Evolutionary conservation across 2,113 vertebrate genomes (phyloP).

Genomic region (Orthonyx spaldingii): DNA sequence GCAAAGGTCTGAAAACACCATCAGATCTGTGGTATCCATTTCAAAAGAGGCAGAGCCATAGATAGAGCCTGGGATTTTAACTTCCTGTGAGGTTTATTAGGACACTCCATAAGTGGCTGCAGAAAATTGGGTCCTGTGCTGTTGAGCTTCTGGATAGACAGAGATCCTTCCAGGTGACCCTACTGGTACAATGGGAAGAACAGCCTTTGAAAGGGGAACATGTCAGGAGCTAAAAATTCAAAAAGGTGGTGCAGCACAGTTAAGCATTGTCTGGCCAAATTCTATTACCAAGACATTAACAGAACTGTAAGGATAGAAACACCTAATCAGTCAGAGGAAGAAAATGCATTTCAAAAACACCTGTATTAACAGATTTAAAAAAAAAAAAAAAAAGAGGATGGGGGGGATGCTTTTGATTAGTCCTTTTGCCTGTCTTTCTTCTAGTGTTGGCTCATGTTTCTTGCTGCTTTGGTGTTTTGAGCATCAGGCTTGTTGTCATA

Average conservation of each 20-base stretch:
- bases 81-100: neutral
- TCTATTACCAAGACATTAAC: neutral
- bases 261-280: neutral
- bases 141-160: neutral
- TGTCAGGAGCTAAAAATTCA: neutral
- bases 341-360: neutral
- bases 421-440: neutral
- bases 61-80: neutral
- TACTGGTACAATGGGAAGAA: neutral
- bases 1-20: neutral
- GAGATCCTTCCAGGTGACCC: neutral
- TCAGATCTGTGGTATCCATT: neutral
- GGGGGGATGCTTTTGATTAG: neutral
- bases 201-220: neutral
- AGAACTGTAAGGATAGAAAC: neutral
- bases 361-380: neutral
- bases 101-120: neutral
- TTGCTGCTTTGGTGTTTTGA: neutral
- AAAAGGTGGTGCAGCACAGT: neutral
- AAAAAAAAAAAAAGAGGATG: fast-evolving
- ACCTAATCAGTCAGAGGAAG: neutral
- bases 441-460: neutral
- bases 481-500: neutral
- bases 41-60: neutral
- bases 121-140: neutral